Conservation (phyloP, 2,113 vertebrate genomes). For the Notarius lentiginosus region DNA sequence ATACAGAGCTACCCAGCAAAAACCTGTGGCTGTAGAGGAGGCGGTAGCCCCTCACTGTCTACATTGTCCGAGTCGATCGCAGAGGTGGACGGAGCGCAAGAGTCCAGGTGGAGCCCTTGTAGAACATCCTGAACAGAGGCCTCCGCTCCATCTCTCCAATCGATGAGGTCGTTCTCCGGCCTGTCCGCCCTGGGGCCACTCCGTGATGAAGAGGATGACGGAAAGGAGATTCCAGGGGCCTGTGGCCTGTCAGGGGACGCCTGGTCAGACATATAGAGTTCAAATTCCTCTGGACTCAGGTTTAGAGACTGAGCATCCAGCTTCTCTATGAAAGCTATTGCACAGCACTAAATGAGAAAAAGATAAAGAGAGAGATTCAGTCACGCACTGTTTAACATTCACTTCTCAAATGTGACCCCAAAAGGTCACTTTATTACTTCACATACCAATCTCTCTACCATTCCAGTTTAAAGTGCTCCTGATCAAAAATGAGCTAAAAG, state of each 20-base stretch:
- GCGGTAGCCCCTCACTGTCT: conserved; percentile 89
- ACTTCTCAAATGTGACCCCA: background rate
- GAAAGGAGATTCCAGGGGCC: conserved; percentile 66
- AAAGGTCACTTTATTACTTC: background rate
- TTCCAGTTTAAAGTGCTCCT: background rate
- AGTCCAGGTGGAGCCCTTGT: conserved; percentile 79
- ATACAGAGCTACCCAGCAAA: conserved; percentile 78
- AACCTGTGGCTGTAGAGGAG: conserved; percentile 89
- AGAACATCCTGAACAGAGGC: conserved; percentile 85
- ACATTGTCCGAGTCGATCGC: conserved; percentile 95
- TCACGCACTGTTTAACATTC: background rate
- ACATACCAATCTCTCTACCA: background rate
- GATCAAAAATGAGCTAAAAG: background rate
- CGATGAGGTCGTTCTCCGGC: conserved; percentile 92
- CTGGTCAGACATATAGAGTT: conserved; percentile 92
- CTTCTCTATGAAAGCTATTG: conserved; percentile 97
- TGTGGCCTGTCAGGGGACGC: conserved; percentile 78
- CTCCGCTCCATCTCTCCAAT: conserved; percentile 89
- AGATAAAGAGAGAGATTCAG: background rate
- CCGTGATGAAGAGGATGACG: conserved; percentile 26
- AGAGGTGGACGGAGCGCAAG: conserved; percentile 72
- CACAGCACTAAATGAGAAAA: conserved; percentile 82
- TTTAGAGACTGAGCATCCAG: conserved; percentile 93
- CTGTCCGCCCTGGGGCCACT: conserved; percentile 52
- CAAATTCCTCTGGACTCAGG: conserved; percentile 90